Evolutionary conservation across 2,797 vertebrate species (phyloP), one percentile per base, ranked within the genome.

Genomic region (Austrolebias charrua): DNA sequence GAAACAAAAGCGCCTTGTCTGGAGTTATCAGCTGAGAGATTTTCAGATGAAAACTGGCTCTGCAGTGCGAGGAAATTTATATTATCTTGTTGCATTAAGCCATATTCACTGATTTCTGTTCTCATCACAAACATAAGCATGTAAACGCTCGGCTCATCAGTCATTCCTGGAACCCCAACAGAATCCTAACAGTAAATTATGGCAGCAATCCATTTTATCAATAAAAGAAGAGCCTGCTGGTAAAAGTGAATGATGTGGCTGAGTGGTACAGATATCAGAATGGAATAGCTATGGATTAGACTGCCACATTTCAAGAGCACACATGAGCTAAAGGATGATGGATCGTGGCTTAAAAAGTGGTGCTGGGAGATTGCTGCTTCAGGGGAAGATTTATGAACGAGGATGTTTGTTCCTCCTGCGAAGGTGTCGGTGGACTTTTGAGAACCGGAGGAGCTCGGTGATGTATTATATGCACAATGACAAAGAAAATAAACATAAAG

Each of bases 381-480:
- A 4, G 24, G 50, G 33, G 57, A 53, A 5, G 14, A 68, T 69
- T 70, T 72, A 47, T 80, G 46, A 77, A 71, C 60, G 57, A 43
- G 58, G 47, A 50, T 64, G 46, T 70, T 66, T 75, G 55, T 56
- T 66, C 33, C 51, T 76, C 16, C 35, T 63, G 55, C 64, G 29
- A 73, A 56, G 48, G 35, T 47, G 16, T 10, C 28, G 0, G 4
- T 35, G 11, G 31, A 24, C 13, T 60, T 42, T 24, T n/a, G 2
- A 54, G 28, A 56, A 38, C 46, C 28, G 29, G 4, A 46, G 51
- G 52, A 43, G 24, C 31, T 63, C 33, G 50, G n/a, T 4, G 12
- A 64, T 19, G 6, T n/a, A 18, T 46, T 15, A 24, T 35, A 28
- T 50, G 47, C 42, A 47, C 9, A 33, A 12, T 46, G 2, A 55